These are phyloP conservation scores for Phallusia fumigata DNA, from an alignment of 23 tunicate species.

Conservation along the genomic window DNA sequence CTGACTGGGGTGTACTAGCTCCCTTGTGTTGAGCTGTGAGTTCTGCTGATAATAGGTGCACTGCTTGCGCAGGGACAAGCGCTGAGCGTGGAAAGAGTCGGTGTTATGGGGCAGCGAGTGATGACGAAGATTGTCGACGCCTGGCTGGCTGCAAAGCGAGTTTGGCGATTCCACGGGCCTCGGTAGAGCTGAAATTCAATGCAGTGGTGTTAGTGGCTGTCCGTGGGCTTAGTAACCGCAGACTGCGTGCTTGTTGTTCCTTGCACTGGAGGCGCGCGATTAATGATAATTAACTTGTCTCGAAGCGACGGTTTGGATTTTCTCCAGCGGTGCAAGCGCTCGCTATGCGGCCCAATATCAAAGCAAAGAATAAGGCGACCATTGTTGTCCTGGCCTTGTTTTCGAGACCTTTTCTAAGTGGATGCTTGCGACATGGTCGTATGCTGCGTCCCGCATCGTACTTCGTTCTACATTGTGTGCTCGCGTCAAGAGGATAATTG, in stretches of 20 bases:
- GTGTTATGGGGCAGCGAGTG: slow-evolving; percentile 6
- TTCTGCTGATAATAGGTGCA: neutral
- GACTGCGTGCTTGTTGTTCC: too few relatives aligned
- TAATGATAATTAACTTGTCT: slow-evolving; percentile 6
- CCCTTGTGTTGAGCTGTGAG: neutral
- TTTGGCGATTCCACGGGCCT: slow-evolving; percentile 2
- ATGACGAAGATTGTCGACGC: neutral
- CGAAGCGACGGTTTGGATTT: neutral
- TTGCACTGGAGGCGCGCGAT: neutral
- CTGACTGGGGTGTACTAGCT: neutral
- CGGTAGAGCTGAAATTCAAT: neutral
- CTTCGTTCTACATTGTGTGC: too few relatives aligned
- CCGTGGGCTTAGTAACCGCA: too few relatives aligned
- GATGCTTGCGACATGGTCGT: neutral
- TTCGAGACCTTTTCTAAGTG: neutral
- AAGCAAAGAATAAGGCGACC: neutral
- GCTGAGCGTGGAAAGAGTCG: slow-evolving; percentile 18
- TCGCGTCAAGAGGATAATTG: neutral
- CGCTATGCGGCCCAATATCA: neutral
- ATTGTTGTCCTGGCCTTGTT: neutral
- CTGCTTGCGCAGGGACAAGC: slow-evolving; percentile 27
- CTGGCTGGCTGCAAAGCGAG: neutral
- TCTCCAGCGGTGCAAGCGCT: neutral
- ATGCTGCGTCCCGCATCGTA: neutral
- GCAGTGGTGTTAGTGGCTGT: too few relatives aligned